Conservation (phyloP, 2,113 vertebrate genomes). For the Chamaetylas fuelleborni region DNA sequence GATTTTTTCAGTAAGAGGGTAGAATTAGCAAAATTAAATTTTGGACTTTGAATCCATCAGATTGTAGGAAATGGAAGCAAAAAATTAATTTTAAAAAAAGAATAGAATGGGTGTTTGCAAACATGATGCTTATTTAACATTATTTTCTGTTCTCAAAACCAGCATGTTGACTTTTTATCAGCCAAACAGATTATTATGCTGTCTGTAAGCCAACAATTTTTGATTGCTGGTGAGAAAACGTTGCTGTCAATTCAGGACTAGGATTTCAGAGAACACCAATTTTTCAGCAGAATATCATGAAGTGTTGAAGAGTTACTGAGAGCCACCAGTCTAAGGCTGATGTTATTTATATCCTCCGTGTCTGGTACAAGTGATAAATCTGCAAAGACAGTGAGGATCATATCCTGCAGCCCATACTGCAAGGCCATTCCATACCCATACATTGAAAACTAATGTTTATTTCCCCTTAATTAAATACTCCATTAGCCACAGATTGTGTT, state of each 20-base stretch:
- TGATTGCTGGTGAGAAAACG: not conserved
- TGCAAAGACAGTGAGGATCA: not conserved
- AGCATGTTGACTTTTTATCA: not conserved
- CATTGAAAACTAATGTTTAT: slow-evolving; percentile 8
- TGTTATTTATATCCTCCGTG: not conserved
- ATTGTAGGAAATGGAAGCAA: slow-evolving; percentile 12
- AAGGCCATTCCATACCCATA: not conserved
- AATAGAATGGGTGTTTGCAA: not conserved
- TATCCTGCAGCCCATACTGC: not conserved
- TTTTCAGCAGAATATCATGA: slow-evolving; percentile 21
- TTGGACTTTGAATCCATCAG: not conserved
- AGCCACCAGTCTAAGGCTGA: not conserved
- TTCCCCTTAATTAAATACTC: slow-evolving; percentile 35
- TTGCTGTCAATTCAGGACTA: not conserved
- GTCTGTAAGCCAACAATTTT: not conserved
- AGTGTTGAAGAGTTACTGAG: not conserved
- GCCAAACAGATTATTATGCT: not conserved
- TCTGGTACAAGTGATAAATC: slow-evolving; percentile 30
- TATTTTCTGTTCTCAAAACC: not conserved
- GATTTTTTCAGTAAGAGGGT: not conserved
- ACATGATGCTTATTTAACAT: not conserved
- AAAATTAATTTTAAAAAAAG: not conserved
- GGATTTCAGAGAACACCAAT: not conserved
- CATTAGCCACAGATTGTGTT: not conserved
- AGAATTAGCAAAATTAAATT: not conserved